These are phyloP conservation scores for Zaprionus capensis DNA, from an alignment of 1,140 invertebrate genomes.

Conservation along the genomic window DNA sequence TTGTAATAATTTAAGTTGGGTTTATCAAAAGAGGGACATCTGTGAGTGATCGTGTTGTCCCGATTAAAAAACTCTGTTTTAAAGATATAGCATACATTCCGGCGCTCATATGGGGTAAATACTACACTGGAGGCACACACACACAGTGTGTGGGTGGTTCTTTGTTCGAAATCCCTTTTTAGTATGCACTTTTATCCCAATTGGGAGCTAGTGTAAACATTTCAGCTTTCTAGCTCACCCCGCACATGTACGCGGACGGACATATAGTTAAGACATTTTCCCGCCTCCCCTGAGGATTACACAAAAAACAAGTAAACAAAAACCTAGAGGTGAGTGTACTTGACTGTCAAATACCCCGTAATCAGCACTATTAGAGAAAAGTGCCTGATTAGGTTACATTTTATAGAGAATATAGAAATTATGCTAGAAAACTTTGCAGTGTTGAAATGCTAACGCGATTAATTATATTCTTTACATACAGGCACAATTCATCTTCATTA, in stretches of 20 bases:
- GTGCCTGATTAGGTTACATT: not conserved
- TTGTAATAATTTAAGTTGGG: not conserved
- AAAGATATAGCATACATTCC: not conserved
- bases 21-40: not conserved
- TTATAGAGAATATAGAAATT: not conserved
- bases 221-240: not conserved
- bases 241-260: constrained; percentile 1
- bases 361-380: no score
- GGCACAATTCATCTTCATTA: constrained; percentile 1
- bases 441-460: not conserved
- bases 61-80: not conserved
- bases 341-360: not conserved
- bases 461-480: not conserved
- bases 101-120: not conserved
- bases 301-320: constrained; percentile 2
- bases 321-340: not conserved
- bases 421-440: not conserved
- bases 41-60: not conserved
- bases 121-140: not conserved
- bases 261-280: constrained; percentile 11
- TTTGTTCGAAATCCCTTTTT: constrained; percentile 10
- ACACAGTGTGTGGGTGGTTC: not conserved
- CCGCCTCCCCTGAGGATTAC: not conserved
- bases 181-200: constrained; percentile 10
- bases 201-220: constrained; percentile 8